Percentiles rank a stretch among this genome's conserved stretches.
These are phyloP conservation scores for Marronus borbonicus DNA, from an alignment of 2,888 invertebrate genomes.

Conservation along the genomic window DNA sequence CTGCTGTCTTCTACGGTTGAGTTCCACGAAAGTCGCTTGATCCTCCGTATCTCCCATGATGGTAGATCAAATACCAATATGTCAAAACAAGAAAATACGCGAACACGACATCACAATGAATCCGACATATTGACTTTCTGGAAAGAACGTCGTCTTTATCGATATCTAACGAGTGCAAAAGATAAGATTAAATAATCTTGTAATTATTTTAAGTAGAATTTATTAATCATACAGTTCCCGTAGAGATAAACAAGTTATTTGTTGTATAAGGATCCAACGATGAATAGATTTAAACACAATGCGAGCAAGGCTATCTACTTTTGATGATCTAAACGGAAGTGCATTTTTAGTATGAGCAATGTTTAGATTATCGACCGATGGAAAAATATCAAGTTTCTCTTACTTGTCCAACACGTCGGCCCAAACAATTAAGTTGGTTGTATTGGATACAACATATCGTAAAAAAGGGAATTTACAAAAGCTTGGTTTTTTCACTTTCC, in stretches of 20 bases:
- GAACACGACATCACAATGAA: background rate
- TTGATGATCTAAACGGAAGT: no score
- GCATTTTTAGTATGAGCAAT: no score
- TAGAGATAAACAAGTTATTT: background rate
- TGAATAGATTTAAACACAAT: background rate
- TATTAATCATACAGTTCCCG: slow-evolving; percentile 15
- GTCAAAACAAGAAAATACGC: background rate
- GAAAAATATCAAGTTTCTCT: no score
- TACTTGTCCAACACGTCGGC: no score
- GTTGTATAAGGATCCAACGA: background rate
- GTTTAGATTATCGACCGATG: no score
- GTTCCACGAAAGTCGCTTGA: slow-evolving; percentile 22
- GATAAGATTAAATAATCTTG: slow-evolving; percentile 33
- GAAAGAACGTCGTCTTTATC: slow-evolving; percentile 23
- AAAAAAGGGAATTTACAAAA: no score
- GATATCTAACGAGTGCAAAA: background rate
- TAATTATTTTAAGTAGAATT: background rate
- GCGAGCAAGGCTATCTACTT: no score
- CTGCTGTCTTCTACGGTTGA: background rate
- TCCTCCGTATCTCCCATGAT: background rate
- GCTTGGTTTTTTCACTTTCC: no score
- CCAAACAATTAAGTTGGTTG: no score
- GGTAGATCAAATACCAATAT: background rate
- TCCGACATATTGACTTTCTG: background rate
- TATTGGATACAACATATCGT: no score